Evolutionary conservation across 2,113 vertebrate genomes (phyloP).

Genomic region (Myocastor coypus): DNA sequence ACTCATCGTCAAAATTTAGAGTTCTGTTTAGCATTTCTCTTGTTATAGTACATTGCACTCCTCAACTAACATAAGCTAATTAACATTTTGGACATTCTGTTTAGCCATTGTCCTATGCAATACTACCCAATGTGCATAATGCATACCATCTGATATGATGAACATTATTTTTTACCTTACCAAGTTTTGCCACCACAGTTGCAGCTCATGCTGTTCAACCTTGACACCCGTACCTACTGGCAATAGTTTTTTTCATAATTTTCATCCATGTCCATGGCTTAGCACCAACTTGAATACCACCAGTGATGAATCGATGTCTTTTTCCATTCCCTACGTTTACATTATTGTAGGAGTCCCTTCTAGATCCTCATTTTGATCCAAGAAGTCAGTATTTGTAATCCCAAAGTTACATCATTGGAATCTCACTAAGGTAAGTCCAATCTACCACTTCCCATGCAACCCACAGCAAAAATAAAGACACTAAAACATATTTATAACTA

Average conservation of each 20-base stretch:
- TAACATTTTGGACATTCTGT: not conserved
- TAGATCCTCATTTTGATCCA: too few relatives aligned
- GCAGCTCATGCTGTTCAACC: not conserved
- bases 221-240: accelerated
- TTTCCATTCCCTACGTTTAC: not conserved
- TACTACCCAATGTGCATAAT: not conserved
- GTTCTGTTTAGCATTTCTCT: not conserved
- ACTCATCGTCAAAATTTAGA: not conserved
- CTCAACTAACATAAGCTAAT: not conserved
- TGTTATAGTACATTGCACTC: not conserved
- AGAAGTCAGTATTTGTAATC: too few relatives aligned
- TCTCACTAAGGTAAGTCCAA: too few relatives aligned
- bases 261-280: not conserved
- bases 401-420: too few relatives aligned
- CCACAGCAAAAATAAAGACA: too few relatives aligned
- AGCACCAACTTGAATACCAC: not conserved
- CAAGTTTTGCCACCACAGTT: not conserved
- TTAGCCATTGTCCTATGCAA: not conserved
- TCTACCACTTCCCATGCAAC: too few relatives aligned
- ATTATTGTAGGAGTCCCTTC: too few relatives aligned
- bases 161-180: not conserved
- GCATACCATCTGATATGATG: not conserved
- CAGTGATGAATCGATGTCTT: not conserved
- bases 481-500: too few relatives aligned
- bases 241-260: not conserved